Conservation (phyloP, 2,888 invertebrate genomes). For the Tachina fera region DNA sequence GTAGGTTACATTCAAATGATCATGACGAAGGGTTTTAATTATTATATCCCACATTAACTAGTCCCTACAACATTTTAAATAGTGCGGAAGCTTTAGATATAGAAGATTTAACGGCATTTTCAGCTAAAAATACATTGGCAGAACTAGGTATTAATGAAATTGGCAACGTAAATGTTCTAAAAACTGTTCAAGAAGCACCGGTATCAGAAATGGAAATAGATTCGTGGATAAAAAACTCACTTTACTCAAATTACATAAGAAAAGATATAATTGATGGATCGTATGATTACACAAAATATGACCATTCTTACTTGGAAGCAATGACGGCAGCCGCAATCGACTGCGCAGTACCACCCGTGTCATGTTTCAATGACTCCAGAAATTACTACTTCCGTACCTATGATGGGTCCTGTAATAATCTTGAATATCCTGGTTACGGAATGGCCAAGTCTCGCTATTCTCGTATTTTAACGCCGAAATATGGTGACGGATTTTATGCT, state of each 20-base stretch:
- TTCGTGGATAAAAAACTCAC: conserved; percentile 32
- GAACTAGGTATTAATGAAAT: conserved; percentile 31
- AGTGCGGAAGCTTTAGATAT: not conserved
- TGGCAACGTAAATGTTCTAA: conserved; percentile 9
- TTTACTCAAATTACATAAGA: conserved; percentile 27
- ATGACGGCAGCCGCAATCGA: conserved; percentile 31
- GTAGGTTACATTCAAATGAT: conserved; percentile 26
- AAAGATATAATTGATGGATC: conserved; percentile 4
- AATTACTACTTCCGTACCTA: conserved; percentile 76
- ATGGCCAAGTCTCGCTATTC: conserved; percentile 74
- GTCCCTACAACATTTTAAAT: conserved; percentile 36
- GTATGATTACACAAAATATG: conserved; percentile 1
- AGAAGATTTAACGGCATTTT: conserved; percentile 7
- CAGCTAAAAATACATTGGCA: conserved; percentile 21
- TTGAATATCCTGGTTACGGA: conserved; percentile 74
- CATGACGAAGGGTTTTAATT: not conserved
- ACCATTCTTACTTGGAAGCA: conserved; percentile 11
- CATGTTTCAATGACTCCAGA: conserved; percentile 75
- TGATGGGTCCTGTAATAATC: conserved; percentile 79
- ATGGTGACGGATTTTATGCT: conserved; percentile 70
- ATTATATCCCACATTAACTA: not conserved
- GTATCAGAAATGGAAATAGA: conserved; percentile 32
- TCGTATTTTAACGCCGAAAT: conserved; percentile 76
- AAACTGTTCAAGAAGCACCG: conserved; percentile 23
- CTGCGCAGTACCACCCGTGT: conserved; percentile 76